Conservation (phyloP, 2,888 invertebrate genomes). For the Scaptomyza flava region DNA sequence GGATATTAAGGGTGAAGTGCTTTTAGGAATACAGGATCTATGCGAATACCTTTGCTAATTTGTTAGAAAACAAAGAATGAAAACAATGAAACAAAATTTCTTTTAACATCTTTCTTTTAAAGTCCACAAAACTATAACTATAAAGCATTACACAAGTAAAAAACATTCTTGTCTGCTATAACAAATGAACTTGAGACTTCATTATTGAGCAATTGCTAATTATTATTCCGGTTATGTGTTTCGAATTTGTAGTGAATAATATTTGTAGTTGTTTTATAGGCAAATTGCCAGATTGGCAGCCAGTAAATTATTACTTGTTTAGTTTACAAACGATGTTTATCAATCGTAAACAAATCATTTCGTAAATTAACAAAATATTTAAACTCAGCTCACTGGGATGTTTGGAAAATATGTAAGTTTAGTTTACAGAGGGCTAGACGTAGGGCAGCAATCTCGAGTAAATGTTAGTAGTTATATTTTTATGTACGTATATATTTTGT, state of each 20-base stretch:
- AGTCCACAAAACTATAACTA: too few relatives aligned
- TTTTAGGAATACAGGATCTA: too few relatives aligned
- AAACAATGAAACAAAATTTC: too few relatives aligned
- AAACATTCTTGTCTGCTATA: background rate
- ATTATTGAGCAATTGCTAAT: background rate
- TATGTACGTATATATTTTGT: background rate
- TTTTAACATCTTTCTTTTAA: too few relatives aligned
- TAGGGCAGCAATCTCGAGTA: conserved; percentile 6
- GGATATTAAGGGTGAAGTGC: too few relatives aligned
- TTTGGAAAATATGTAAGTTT: conserved; percentile 4
- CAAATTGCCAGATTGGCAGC: conserved; percentile 25
- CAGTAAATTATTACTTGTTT: conserved; percentile 5
- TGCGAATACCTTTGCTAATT: too few relatives aligned
- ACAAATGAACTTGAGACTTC: conserved; percentile 1
- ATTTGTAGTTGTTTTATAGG: background rate
- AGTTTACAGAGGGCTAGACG: background rate
- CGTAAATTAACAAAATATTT: conserved; percentile 12
- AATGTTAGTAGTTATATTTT: background rate
- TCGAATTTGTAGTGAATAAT: background rate
- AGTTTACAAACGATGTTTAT: conserved; percentile 2
- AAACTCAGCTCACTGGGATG: conserved; percentile 16
- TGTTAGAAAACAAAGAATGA: too few relatives aligned
- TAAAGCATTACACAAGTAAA: background rate
- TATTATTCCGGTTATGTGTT: conserved; percentile 10
- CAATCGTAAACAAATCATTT: conserved; percentile 8